phyloP scores from a whole-genome alignment of 2,113 vertebrate species.

The Zingel zingel region DNA sequence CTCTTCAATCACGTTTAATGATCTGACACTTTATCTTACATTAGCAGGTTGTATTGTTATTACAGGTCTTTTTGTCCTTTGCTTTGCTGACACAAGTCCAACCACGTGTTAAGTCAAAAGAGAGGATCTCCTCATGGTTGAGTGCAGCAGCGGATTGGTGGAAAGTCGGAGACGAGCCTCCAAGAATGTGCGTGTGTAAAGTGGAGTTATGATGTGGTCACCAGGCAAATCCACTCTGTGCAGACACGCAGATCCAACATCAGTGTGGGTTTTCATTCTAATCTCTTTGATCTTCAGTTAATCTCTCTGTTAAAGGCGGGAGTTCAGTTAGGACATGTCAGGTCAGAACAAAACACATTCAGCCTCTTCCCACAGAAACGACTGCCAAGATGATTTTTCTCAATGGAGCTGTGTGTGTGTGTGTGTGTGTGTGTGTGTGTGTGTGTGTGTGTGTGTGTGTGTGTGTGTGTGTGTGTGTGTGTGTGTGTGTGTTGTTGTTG shows the following conservation, averaged over 20 bases:
- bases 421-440: neutral
- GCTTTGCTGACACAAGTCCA: neutral
- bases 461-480: conserved; percentile 9
- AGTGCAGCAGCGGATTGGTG: conserved; percentile 27
- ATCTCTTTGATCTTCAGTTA: conserved; percentile 33
- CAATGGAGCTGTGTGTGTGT: conserved; percentile 16
- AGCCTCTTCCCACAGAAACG: neutral
- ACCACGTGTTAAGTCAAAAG: neutral
- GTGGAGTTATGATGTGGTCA: neutral
- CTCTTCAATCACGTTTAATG: neutral
- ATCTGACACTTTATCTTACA: neutral
- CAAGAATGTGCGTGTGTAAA: neutral
- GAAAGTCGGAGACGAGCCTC: conserved; percentile 27
- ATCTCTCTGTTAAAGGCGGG: neutral
- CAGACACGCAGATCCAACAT: neutral
- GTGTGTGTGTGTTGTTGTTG: conserved; percentile 6
- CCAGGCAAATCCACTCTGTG: neutral
- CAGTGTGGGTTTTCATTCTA: neutral
- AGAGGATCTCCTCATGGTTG: conserved; percentile 1
- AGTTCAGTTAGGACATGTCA: conserved; percentile 28
- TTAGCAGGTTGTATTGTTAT: neutral
- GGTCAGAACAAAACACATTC: conserved; percentile 24
- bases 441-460: neutral
- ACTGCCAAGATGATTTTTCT: neutral
- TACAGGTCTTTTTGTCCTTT: neutral